Evolutionary conservation across 2,797 vertebrate genomes (phyloP).

Genomic region (Scleropages formosus): DNA sequence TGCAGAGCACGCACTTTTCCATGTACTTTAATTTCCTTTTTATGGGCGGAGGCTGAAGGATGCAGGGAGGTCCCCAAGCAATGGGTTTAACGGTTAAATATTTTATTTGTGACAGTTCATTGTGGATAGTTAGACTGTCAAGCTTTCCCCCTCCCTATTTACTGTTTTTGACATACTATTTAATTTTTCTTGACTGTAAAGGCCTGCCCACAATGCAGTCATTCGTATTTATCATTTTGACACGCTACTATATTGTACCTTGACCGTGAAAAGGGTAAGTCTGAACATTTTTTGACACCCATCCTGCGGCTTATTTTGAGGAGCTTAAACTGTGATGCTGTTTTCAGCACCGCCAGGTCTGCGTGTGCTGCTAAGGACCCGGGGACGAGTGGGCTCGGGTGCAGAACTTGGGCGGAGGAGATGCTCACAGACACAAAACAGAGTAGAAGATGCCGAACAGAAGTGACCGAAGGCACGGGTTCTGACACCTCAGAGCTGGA

Average conservation of each 20-base stretch:
- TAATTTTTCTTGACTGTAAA: conserved; percentile 2
- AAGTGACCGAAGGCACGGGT: neutral
- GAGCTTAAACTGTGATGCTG: neutral
- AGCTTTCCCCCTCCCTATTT: conserved; percentile 12
- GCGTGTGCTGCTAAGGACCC: neutral
- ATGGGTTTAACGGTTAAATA: neutral
- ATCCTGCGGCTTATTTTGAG: neutral
- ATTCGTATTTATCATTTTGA: conserved; percentile 20
- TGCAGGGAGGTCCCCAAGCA: neutral
- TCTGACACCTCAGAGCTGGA: neutral
- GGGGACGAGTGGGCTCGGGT: neutral
- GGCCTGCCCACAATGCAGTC: neutral
- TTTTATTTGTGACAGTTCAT: conserved; percentile 21
- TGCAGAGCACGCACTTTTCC: neutral
- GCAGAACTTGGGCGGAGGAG: neutral
- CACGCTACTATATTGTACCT: conserved; percentile 2
- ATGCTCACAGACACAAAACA: neutral
- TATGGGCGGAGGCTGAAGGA: neutral
- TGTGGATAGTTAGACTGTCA: conserved; percentile 7
- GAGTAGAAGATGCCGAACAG: neutral
- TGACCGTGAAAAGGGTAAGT: neutral
- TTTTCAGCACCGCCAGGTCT: neutral
- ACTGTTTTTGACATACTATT: neutral
- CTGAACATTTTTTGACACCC: conserved; percentile 6
- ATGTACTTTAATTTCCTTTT: conserved; percentile 6